Conservation (phyloP, 2,797 vertebrate species). For the Sardinella longiceps region DNA sequence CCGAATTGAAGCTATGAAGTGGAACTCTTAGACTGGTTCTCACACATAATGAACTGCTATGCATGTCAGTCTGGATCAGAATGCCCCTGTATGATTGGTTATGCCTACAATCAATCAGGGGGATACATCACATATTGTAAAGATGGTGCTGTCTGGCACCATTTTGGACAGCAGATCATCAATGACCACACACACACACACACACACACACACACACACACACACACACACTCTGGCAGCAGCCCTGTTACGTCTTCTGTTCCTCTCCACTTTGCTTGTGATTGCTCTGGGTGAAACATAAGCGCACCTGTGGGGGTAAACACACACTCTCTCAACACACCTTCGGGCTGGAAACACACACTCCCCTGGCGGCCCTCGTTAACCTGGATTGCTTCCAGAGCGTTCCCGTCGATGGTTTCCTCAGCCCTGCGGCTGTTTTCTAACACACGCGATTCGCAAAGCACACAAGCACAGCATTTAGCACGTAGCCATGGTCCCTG, state of each 20-base stretch:
- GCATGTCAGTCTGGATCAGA: no score
- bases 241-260: neutral
- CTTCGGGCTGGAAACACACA: neutral
- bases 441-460: neutral
- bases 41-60: no score
- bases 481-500: neutral
- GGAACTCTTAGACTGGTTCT: no score
- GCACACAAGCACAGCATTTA: neutral
- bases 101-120: no score
- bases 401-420: neutral
- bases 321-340: neutral
- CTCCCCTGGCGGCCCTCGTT: neutral
- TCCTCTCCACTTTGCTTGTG: neutral
- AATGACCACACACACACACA: slow-evolving; percentile 10
- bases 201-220: neutral
- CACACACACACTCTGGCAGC: neutral
- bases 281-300: neutral
- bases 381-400: neutral
- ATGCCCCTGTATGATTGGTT: no score
- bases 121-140: no score
- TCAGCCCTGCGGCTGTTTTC: neutral
- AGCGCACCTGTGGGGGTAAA: slow-evolving; percentile 4
- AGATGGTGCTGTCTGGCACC: no score
- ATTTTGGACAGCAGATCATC: no score
- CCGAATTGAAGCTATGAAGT: neutral